Evolutionary conservation across 2,113 vertebrate species (phyloP).

Genomic region (Leucopsar rothschildi): DNA sequence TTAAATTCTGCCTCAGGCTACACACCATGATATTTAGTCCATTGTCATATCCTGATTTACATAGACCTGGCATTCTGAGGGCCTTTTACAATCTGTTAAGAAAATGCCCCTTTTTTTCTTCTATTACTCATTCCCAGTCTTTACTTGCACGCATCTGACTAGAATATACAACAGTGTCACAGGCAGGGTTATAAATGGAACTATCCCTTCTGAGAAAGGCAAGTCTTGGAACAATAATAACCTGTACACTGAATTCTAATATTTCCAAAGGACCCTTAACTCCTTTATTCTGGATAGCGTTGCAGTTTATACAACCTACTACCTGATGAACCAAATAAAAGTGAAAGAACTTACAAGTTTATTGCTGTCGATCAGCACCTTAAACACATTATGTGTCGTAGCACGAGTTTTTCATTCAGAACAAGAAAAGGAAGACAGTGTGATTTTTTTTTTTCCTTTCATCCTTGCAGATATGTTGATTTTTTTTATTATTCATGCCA

Average conservation of each 20-base stretch:
- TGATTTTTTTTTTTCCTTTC: slow-evolving; percentile 41
- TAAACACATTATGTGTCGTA: background rate
- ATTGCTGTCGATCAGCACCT: background rate
- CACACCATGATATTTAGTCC: background rate
- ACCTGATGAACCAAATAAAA: slow-evolving; percentile 4
- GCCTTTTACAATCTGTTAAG: background rate
- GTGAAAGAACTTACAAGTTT: background rate
- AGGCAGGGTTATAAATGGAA: slow-evolving; percentile 4
- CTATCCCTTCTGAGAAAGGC: background rate
- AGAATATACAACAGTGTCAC: background rate
- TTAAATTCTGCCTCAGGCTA: background rate
- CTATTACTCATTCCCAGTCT: background rate
- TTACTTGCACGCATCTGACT: background rate
- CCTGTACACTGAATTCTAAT: background rate
- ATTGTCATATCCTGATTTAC: background rate
- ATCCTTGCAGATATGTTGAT: slow-evolving; percentile 30
- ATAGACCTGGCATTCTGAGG: background rate
- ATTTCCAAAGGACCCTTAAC: background rate
- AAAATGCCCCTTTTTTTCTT: background rate
- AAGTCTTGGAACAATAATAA: background rate
- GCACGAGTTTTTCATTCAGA: slow-evolving; percentile 15
- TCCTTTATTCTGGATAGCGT: background rate
- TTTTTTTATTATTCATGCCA: slow-evolving; percentile 55
- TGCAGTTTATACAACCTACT: background rate
- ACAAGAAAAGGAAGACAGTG: background rate